Evolutionary conservation across 2,113 vertebrate species (phyloP).

Genomic region (Siniperca knerii): DNA sequence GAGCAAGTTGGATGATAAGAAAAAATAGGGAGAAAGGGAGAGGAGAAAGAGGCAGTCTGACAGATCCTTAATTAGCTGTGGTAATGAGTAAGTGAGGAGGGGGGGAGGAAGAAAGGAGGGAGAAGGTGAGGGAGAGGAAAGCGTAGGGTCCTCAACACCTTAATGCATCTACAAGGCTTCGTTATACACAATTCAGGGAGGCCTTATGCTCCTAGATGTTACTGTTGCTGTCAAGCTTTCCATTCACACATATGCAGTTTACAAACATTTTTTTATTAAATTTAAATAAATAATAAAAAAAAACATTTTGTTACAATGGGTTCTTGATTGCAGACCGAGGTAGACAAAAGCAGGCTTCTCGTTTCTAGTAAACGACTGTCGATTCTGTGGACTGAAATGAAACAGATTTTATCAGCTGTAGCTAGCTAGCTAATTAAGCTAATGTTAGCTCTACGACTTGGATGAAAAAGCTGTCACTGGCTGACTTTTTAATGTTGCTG

Average conservation of each 20-base stretch:
- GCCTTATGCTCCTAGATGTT: background rate
- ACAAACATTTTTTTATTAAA: too few species aligned
- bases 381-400: background rate
- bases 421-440: background rate
- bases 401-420: background rate
- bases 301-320: too few species aligned
- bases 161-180: background rate
- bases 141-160: conserved; percentile 16
- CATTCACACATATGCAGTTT: background rate
- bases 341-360: background rate
- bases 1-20: background rate
- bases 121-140: background rate
- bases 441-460: background rate
- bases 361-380: too few species aligned
- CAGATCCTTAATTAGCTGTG: conserved; percentile 61
- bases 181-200: background rate
- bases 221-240: background rate
- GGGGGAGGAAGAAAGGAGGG: background rate
- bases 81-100: conserved; percentile 44
- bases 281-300: too few species aligned
- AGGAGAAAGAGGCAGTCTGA: conserved; percentile 37
- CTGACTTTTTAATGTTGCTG: background rate
- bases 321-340: background rate
- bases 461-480: background rate
- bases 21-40: background rate